phyloP scores from a whole-genome alignment of 2,888 invertebrate species.

The Polyploca ridens region DNA sequence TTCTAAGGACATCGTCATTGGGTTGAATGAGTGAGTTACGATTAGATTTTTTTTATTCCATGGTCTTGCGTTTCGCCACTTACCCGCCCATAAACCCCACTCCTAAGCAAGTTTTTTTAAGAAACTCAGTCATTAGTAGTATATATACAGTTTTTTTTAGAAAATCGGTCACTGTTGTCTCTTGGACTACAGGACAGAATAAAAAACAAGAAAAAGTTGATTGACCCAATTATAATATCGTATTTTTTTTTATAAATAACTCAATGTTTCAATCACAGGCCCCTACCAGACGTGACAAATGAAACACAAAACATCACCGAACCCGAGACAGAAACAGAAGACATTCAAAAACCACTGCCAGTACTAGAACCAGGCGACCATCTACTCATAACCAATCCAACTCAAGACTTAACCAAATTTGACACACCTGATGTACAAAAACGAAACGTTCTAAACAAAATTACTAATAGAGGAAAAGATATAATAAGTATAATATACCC shows the following conservation, averaged over 20 bases:
- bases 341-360: slow-evolving; percentile 66
- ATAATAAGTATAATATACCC: slow-evolving; percentile 78
- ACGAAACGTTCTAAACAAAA: slow-evolving; percentile 74
- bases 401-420: slow-evolving; percentile 40
- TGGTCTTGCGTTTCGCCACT: too few species aligned
- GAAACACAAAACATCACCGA: slow-evolving; percentile 32
- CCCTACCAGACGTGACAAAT: slow-evolving; percentile 36
- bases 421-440: slow-evolving; percentile 65
- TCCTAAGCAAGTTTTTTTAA: too few species aligned
- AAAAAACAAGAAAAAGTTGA: too few species aligned
- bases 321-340: slow-evolving; percentile 44
- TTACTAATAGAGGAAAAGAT: slow-evolving; percentile 74
- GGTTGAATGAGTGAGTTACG: slow-evolving; percentile 63
- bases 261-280: slow-evolving; percentile 35
- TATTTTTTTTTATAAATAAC: background rate
- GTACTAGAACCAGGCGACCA: slow-evolving; percentile 87
- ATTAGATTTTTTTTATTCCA: background rate
- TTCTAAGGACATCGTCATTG: slow-evolving; percentile 69
- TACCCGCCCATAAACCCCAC: too few species aligned
- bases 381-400: slow-evolving; percentile 76
- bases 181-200: too few species aligned
- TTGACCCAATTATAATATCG: too few species aligned
- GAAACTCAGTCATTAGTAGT: too few species aligned
- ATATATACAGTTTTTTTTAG: too few species aligned
- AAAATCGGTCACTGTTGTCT: too few species aligned